A percentile compares a stretch with the other conserved stretches of the same genome.
These are phyloP conservation scores for Strix aluco DNA, from an alignment of 2,113 vertebrate genomes.

Conservation along the genomic window DNA sequence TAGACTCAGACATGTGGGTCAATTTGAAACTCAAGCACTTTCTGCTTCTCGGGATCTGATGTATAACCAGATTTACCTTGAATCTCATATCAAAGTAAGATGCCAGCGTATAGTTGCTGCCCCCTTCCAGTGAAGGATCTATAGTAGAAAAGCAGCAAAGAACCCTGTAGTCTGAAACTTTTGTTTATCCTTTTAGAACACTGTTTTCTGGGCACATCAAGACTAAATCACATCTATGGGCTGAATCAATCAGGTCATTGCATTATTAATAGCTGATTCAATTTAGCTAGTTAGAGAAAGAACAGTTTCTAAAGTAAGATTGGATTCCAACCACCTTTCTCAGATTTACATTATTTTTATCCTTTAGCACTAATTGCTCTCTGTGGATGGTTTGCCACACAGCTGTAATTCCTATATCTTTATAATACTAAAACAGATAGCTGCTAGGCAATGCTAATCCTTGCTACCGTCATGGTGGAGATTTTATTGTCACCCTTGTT, in stretches of 20 bases:
- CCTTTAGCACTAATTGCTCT: conserved; percentile 7
- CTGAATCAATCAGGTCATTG: conserved; percentile 15
- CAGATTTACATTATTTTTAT: conserved; percentile 26
- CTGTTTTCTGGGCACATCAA: conserved; percentile 3
- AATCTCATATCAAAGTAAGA: not conserved
- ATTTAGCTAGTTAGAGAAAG: conserved; percentile 31
- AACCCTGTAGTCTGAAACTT: not conserved
- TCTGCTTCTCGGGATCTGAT: not conserved
- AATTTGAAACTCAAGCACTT: not conserved
- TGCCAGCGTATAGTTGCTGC: not conserved
- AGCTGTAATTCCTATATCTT: not conserved
- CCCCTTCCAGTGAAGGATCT: not conserved
- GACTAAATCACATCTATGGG: conserved; percentile 44
- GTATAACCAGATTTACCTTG: not conserved
- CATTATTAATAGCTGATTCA: conserved; percentile 54
- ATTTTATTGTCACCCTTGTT: not conserved
- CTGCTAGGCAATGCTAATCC: not conserved
- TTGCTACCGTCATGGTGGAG: not conserved
- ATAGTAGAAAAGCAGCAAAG: not conserved
- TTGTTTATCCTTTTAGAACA: conserved; percentile 7
- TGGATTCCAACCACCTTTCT: conserved; percentile 31
- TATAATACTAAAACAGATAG: not conserved
- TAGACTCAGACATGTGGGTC: not conserved
- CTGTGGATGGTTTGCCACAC: not conserved
- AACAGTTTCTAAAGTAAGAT: conserved; percentile 31